Evolutionary conservation across 2,888 invertebrate genomes (phyloP).

Genomic region (Plagodis pulveraria): DNA sequence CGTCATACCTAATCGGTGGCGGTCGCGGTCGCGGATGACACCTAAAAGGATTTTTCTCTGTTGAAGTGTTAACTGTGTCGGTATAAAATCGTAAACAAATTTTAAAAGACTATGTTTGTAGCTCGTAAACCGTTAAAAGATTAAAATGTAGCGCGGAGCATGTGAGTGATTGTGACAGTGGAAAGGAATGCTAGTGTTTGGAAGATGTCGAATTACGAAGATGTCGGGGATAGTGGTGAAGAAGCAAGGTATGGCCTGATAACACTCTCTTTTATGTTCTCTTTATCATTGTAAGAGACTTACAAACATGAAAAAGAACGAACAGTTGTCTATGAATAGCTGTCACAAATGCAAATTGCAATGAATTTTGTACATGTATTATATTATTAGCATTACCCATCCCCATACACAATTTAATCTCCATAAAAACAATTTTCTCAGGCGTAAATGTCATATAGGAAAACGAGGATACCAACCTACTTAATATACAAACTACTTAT

Average conservation of each 20-base stretch:
- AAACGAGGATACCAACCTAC: too few species aligned
- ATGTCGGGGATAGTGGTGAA: neutral
- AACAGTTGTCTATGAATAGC: too few species aligned
- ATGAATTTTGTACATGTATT: too few species aligned
- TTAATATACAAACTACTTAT: too few species aligned
- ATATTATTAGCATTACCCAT: too few species aligned
- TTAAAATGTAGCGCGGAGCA: neutral
- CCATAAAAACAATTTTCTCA: too few species aligned
- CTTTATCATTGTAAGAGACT: too few species aligned
- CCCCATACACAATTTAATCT: too few species aligned
- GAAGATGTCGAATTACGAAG: constrained; percentile 1
- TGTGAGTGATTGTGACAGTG: constrained; percentile 9
- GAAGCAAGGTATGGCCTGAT: constrained; percentile 13
- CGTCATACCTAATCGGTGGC: neutral
- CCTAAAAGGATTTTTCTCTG: neutral
- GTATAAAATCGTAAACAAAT: neutral
- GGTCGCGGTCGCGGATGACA: neutral
- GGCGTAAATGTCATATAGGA: too few species aligned
- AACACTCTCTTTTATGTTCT: too few species aligned
- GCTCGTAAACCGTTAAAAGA: neutral
- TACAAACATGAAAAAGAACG: too few species aligned
- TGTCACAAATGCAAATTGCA: too few species aligned
- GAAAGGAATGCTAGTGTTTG: constrained; percentile 5
- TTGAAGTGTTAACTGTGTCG: neutral
- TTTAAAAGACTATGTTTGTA: neutral